Conservation (phyloP, 1,140 invertebrate genomes). For the Formica exsecta region DNA sequence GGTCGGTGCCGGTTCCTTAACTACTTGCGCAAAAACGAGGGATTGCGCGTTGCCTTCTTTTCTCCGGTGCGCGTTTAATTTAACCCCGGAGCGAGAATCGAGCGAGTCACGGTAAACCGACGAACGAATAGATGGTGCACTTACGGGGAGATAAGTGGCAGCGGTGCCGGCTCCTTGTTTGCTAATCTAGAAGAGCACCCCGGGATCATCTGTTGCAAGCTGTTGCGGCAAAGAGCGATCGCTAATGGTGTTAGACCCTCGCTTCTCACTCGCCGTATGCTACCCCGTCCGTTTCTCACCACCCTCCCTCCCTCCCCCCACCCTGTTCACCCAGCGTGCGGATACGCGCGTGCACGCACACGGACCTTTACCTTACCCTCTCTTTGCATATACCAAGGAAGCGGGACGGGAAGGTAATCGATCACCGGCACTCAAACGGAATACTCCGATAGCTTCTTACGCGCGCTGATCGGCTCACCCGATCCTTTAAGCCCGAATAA, state of each 20-base stretch:
- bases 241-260: constrained; percentile 79
- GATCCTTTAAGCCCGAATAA: constrained; percentile 66
- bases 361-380: constrained; percentile 8
- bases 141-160: constrained; percentile 79
- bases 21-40: constrained; percentile 65
- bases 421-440: constrained; percentile 77
- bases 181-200: constrained; percentile 79
- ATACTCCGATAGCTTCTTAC: constrained; percentile 65
- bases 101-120: constrained; percentile 71
- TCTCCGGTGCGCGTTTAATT: constrained; percentile 69
- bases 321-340: background rate
- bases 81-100: constrained; percentile 68
- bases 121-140: constrained; percentile 78
- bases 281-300: background rate
- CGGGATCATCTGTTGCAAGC: constrained; percentile 81
- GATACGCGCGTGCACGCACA: background rate
- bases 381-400: constrained; percentile 31
- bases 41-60: constrained; percentile 66
- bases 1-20: constrained; percentile 63
- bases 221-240: constrained; percentile 79
- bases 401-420: constrained; percentile 71
- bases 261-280: constrained; percentile 30
- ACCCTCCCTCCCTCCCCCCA: too few species aligned
- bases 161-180: constrained; percentile 76
- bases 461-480: constrained; percentile 30